phyloP scores from a whole-genome alignment of 2,888 invertebrate genomes.

The Scaptodrosophila latifasciaeformis region DNA sequence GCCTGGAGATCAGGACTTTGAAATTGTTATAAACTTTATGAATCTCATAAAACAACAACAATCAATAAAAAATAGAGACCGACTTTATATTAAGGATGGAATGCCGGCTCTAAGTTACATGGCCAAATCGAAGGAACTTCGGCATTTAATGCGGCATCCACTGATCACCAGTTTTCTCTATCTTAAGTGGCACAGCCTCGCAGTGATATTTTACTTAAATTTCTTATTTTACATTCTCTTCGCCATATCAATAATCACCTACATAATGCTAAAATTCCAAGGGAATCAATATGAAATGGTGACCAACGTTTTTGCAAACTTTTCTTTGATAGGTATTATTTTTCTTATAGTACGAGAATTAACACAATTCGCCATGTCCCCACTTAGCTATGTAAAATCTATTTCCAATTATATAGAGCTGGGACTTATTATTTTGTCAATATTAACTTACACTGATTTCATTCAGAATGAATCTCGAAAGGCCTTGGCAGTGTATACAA shows the following conservation, averaged over 20 bases:
- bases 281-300: constrained; percentile 75
- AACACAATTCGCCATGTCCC: constrained; percentile 83
- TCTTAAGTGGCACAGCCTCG: constrained; percentile 87
- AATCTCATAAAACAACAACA: constrained; percentile 80
- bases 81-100: constrained; percentile 80
- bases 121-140: constrained; percentile 81
- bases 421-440: constrained; percentile 79
- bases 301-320: constrained; percentile 76
- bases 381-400: constrained; percentile 80
- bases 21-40: constrained; percentile 84
- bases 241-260: constrained; percentile 81
- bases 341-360: constrained; percentile 81
- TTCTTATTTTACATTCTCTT: constrained; percentile 83
- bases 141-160: constrained; percentile 85
- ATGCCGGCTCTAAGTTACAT: constrained; percentile 85
- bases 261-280: constrained; percentile 82
- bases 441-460: constrained; percentile 78
- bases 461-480: constrained; percentile 78
- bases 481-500: constrained; percentile 83
- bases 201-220: constrained; percentile 83
- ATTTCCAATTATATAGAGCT: constrained; percentile 87
- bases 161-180: constrained; percentile 86
- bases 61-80: no score
- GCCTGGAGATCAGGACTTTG: constrained; percentile 81
- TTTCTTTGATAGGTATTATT: constrained; percentile 78